Base-by-base conservation (phyloP, 2,888 invertebrate genomes). In the Macrosoma leucophasiata region DNA sequence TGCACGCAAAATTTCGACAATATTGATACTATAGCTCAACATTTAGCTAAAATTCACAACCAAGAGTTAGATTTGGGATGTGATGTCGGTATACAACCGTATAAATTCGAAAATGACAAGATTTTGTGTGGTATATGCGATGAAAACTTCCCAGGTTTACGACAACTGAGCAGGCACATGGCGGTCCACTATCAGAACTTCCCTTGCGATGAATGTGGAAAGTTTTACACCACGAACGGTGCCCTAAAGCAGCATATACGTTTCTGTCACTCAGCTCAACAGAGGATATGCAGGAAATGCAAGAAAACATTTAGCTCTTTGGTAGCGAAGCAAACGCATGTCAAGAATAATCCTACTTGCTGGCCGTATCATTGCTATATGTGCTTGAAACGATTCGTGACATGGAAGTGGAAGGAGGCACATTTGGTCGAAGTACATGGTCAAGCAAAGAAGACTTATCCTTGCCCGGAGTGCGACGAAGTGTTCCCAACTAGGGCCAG, bases 191-290 rank as follows among this genome's bases (percentile, higher is more conserved):
- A 49, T 26, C 40, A 45, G 3, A 64, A 62, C 22, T 58, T 51
- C 36, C 62, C 62, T 0, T 70, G 68, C 21, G 65, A 62, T 13
- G 51, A 49, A 5, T 70, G 69, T 36, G 70, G 69, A 1, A 68
- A 64, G 31, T 55, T 55, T 2, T 68, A 61, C 33, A 46, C 56
- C 1, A 53, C 56, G 0, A 38, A 39, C 3, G 43, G 53, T 0
- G 50, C 62, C 3, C 43, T 68, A 2, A 39, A 49, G 1, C 35
- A 46, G 8, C 69, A 70, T 29, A 47, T 53, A 10, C 47, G 50
- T 8, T 51, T 50, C 18, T 39, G 52, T 3, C 58, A 62, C 31
- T 48, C 47, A 4, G 44, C 52, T 1, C 43, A 50, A 8, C 43
- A 51, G 12, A 32, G 50, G 3, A 41, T 58, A 4, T 65, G 67